A percentile compares a stretch with the other conserved stretches of the same genome.
These are phyloP conservation scores for Sciaenops ocellatus DNA, from an alignment of 2,797 vertebrate genomes.

Conservation along the genomic window DNA sequence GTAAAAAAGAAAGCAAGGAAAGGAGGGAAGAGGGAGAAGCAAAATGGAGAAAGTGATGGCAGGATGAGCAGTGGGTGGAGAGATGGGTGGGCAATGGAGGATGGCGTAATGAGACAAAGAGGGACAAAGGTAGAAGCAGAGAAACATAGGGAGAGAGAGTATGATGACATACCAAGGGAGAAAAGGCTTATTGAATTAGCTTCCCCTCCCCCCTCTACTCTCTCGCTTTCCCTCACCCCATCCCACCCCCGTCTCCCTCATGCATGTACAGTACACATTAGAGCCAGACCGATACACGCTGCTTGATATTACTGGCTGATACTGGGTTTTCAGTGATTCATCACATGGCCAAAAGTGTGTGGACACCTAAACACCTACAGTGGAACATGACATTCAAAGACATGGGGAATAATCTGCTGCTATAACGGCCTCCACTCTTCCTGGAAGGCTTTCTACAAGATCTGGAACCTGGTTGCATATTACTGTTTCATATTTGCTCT, in stretches of 20 bases:
- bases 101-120: conserved; percentile 39
- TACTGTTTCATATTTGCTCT: neutral
- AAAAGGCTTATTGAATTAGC: conserved; percentile 51
- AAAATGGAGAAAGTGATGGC: conserved; percentile 22
- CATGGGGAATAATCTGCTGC: neutral
- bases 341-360: neutral
- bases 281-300: neutral
- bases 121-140: conserved; percentile 35
- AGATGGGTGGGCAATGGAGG: conserved; percentile 17
- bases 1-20: neutral
- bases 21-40: neutral
- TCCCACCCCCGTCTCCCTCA: conserved; percentile 1
- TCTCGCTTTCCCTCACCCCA: neutral
- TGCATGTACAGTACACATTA: conserved; percentile 15
- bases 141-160: conserved; percentile 18
- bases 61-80: conserved; percentile 1
- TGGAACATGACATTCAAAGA: neutral
- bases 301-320: neutral
- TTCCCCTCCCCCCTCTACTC: conserved; percentile 24
- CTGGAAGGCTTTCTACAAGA: neutral
- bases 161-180: conserved; percentile 47
- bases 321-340: neutral
- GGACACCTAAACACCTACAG: neutral
- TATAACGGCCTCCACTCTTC: neutral
- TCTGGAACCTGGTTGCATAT: neutral